phyloP scores from a whole-genome alignment of 2,888 invertebrate species.

The Cerastoderma edule region DNA sequence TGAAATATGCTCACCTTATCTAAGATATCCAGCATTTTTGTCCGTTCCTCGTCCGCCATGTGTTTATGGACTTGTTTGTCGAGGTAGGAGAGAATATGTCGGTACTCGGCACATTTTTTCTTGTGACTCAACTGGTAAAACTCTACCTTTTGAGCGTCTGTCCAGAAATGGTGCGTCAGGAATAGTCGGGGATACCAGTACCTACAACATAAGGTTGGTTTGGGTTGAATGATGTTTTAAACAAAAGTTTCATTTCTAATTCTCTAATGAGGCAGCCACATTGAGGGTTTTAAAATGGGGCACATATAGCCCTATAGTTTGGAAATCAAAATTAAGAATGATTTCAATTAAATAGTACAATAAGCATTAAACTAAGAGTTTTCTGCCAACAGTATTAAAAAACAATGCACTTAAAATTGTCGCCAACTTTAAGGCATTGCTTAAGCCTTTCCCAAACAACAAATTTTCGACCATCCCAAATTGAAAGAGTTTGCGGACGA shows the following conservation, averaged over 20 bases:
- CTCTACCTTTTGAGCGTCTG: slow-evolving; percentile 45
- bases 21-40: slow-evolving; percentile 35
- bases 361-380: too few species aligned
- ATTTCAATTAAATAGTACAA: too few species aligned
- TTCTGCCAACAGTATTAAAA: too few species aligned
- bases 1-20: slow-evolving; percentile 33
- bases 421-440: too few species aligned
- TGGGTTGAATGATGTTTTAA: not conserved
- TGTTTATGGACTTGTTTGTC: slow-evolving; percentile 40
- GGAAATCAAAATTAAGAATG: too few species aligned
- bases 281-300: not conserved
- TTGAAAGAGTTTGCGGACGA: too few species aligned
- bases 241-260: not conserved
- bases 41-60: slow-evolving; percentile 19
- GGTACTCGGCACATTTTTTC: slow-evolving; percentile 37
- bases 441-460: too few species aligned
- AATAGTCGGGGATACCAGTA: slow-evolving; percentile 51
- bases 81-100: slow-evolving; percentile 39
- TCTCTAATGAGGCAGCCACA: not conserved
- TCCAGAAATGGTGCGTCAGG: slow-evolving; percentile 60
- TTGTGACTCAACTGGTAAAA: slow-evolving; percentile 43
- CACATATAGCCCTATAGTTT: too few species aligned
- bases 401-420: too few species aligned
- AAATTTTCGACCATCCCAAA: too few species aligned
- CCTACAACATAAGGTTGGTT: slow-evolving; percentile 35